These are phyloP conservation scores for Epiperipatus broadwayi DNA, from an alignment of 2,888 invertebrate species.

Conservation along the genomic window DNA sequence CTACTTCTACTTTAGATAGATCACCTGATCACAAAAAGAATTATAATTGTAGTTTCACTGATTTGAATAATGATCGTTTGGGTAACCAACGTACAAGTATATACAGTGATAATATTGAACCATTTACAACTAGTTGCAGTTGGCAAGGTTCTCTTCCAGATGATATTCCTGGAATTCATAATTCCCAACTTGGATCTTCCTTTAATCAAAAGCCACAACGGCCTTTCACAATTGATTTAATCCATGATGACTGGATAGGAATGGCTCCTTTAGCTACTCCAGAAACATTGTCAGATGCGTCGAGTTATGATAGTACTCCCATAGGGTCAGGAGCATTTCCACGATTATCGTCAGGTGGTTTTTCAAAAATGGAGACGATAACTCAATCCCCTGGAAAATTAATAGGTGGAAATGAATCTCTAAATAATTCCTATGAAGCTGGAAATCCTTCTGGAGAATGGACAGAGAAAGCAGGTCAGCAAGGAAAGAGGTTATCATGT, in stretches of 20 bases:
- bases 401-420: background rate
- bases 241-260: constrained; percentile 45
- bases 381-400: constrained; percentile 11
- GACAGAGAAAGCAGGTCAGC: too few species aligned
- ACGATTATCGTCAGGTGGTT: constrained; percentile 15
- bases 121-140: too few species aligned
- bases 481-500: too few species aligned
- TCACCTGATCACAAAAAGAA: too few species aligned
- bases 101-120: too few species aligned
- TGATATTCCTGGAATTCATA: too few species aligned
- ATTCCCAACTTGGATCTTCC: too few species aligned
- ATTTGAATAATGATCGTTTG: too few species aligned
- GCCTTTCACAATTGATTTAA: constrained; percentile 16
- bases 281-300: constrained; percentile 59
- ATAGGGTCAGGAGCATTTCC: constrained; percentile 15
- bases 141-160: too few species aligned
- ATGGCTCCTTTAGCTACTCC: constrained; percentile 60
- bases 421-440: background rate
- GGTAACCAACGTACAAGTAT: too few species aligned
- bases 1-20: too few species aligned
- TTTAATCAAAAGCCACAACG: constrained; percentile 14
- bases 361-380: constrained; percentile 12
- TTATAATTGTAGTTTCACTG: too few species aligned
- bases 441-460: constrained; percentile 1
- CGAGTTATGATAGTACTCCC: constrained; percentile 39